These are phyloP conservation scores for Pipra filicauda DNA, from an alignment of 2,113 vertebrate genomes.

Conservation along the genomic window DNA sequence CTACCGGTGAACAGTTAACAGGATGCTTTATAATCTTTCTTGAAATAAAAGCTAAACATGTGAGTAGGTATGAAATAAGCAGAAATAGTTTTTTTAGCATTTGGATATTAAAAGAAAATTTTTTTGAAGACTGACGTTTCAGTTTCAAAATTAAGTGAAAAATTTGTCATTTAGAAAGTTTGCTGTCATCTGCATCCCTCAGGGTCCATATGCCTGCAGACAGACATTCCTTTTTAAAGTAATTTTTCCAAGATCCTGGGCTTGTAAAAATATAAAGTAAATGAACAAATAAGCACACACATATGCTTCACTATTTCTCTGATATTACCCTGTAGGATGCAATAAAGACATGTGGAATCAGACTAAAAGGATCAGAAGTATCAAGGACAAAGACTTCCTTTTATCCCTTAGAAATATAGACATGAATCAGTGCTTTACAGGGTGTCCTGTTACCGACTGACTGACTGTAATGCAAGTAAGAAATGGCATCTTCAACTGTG, in stretches of 20 bases:
- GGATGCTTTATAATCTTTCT: background rate
- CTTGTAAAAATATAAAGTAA: background rate
- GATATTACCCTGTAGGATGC: background rate
- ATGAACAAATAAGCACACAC: background rate
- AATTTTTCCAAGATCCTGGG: background rate
- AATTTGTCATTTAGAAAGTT: background rate
- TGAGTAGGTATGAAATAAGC: background rate
- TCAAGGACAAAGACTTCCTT: background rate
- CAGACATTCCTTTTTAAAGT: background rate
- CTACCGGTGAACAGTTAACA: background rate
- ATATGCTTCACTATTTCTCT: background rate
- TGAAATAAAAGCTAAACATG: background rate
- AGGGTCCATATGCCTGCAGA: background rate
- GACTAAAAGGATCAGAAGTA: background rate
- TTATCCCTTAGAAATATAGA: background rate
- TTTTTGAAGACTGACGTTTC: background rate
- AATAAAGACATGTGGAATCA: background rate
- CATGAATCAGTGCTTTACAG: fast-evolving
- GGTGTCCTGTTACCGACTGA: background rate
- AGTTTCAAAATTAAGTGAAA: background rate
- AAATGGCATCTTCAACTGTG: background rate
- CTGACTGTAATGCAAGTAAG: background rate
- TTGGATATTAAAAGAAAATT: background rate
- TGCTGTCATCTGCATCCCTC: background rate
- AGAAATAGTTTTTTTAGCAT: background rate